Base-by-base conservation (phyloP, 2,888 invertebrate genomes). In the Tenthredo livida region DNA sequence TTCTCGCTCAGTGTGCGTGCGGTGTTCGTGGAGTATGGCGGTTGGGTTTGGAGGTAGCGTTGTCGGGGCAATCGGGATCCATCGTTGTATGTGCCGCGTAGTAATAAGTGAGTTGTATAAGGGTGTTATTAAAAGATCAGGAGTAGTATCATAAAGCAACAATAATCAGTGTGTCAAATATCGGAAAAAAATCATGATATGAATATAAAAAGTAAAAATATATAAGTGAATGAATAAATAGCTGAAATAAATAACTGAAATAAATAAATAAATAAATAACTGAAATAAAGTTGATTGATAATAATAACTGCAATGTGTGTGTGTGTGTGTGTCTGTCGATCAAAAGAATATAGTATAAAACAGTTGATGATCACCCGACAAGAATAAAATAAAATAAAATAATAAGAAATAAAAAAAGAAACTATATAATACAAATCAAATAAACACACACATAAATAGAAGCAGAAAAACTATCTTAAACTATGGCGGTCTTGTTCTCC, bases 1-100 rank as follows among this genome's bases (percentile, higher is more conserved):
- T 73, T 40, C 72, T 73, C 72, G 77, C 37, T 25, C 77, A 77
- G 77, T 77, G 77, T 77, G 86, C 75, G 85, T 75, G 33, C 78
- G 25, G 84, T 85, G 85, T 85, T 78, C 86, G 85, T 78, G 84
- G 77, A 85, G 84, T 83, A 86, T 85, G 86, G 85, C 87, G 88
- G 84, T 86, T 87, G 75, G 73, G 72, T 84, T 86, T 61, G 33
- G 82, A 40, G 58, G 54, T 50, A 65, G 70, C 21, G 58, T 47
- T 43, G 65, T 65, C 21, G 80, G 67, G 40, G 43, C 33, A 54
- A 47, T 84, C 21, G 47, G 43, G 29, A 72, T 84, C 67, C 70
- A 50, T 67, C 67, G 67, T 67, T 37, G 43, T 67, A 47, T 33
- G 70, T 67, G 67, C 83, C 83, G 86, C 85, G 85, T 86, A 77